Evolutionary conservation across 2,888 invertebrate species (phyloP), one percentile per base, ranked within the genome.

Genomic region (Idaea biselata): DNA sequence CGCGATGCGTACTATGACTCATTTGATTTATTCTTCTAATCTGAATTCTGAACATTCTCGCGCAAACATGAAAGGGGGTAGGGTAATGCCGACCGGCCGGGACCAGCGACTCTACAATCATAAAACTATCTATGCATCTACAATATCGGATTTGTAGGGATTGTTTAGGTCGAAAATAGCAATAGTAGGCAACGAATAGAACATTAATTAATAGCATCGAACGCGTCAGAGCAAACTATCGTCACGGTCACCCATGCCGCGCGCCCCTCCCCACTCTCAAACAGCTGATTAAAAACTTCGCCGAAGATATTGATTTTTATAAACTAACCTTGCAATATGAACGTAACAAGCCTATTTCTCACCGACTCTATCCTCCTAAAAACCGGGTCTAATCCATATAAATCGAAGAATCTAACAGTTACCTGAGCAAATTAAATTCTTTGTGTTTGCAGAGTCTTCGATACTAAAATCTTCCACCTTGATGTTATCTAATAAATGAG

Each of bases 391-490:
- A 72, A 68, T 65, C 67, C 64, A 69, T 69, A 70, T 63, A 65
- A 65, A 71, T 73, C 68, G 72, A 75, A 69, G 68, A 76, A 79
- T 68, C 72, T 65, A 75, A 74, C 73, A 75, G 81, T 87, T 94
- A 94, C 94, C 94, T 94, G 94, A 93, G 92, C 94, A 94, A 86
- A 90, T 88, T 87, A 91, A 88, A 88, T 94, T 94, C 94, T 94
- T 94, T 93, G 94, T 93, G 89, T 90, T 89, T 82, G 87, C 84
- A 75, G 83, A 86, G 81, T 92, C 91, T 81, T 91, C 87, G 79
- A 81, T 78, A 81, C 88, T 87, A 81, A 90, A 85, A 83, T 90
- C 88, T 79, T 91, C 89, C 84, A 93, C 88, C 85, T 93, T 94
- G 83, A 95, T 94, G 91, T 94, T 94, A 88, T 94, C 94, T 87